phyloP scores from a whole-genome alignment of 2,113 vertebrate genomes.

The Gallinago paraguaiae region DNA sequence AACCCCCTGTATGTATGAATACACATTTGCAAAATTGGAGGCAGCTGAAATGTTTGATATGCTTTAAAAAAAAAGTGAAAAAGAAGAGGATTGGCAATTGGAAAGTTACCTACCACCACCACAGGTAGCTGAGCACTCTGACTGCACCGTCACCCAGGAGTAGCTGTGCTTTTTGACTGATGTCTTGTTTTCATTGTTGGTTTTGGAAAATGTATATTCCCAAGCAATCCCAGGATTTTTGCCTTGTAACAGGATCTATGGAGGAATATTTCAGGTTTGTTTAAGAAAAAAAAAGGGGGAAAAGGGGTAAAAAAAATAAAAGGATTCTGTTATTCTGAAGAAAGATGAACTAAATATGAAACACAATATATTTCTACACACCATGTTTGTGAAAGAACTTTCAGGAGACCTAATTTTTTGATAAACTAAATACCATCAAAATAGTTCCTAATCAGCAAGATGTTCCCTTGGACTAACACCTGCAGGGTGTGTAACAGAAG shows the following conservation, averaged over 20 bases:
- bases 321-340: background rate
- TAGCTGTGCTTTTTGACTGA: constrained; percentile 78
- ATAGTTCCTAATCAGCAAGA: background rate
- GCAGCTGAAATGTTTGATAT: background rate
- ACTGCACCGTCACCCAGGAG: constrained; percentile 87
- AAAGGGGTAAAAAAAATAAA: background rate
- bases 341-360: background rate
- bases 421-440: background rate
- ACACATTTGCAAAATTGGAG: background rate
- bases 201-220: constrained; percentile 90
- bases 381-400: background rate
- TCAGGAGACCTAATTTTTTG: background rate
- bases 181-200: constrained; percentile 59
- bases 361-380: background rate
- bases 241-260: constrained; percentile 92
- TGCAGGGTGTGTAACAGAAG: background rate
- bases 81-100: background rate
- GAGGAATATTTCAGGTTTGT: background rate
- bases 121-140: constrained; percentile 89
- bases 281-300: background rate
- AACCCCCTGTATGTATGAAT: background rate
- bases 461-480: background rate
- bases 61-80: background rate
- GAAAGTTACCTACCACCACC: constrained; percentile 83
- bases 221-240: constrained; percentile 92